phyloP scores from a whole-genome alignment of 2,888 invertebrate genomes.

The Acleris holmiana region DNA sequence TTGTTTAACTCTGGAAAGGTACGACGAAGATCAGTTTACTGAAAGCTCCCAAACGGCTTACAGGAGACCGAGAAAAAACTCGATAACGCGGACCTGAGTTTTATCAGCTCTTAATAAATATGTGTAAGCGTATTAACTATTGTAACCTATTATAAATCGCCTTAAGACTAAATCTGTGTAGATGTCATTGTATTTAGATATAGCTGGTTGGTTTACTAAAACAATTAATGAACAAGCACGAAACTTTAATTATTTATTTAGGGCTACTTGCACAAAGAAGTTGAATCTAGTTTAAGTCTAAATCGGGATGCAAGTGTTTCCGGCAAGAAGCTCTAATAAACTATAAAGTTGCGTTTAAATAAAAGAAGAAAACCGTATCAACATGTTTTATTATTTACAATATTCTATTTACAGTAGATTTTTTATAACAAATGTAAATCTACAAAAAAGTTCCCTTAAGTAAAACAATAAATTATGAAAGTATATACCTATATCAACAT shows the following conservation, averaged over 20 bases:
- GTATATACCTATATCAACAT: too few relatives aligned
- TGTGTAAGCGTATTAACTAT: too few relatives aligned
- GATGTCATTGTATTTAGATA: too few relatives aligned
- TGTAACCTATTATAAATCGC: too few relatives aligned
- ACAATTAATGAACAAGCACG: neutral
- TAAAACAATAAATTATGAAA: conserved; percentile 26
- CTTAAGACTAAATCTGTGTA: too few relatives aligned
- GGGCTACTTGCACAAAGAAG: neutral
- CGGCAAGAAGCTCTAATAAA: too few relatives aligned
- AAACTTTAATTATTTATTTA: neutral
- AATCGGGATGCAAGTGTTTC: too few relatives aligned
- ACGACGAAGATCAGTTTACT: conserved; percentile 67
- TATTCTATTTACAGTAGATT: neutral
- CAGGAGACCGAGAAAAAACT: conserved; percentile 59
- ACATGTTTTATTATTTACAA: conserved; percentile 28
- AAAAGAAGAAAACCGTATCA: conserved; percentile 19
- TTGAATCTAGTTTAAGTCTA: too few relatives aligned
- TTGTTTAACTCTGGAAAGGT: conserved; percentile 70
- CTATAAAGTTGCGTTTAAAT: conserved; percentile 29
- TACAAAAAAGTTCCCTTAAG: conserved; percentile 10
- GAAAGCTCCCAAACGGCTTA: conserved; percentile 56
- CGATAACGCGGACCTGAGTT: conserved; percentile 8
- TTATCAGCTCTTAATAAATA: too few relatives aligned
- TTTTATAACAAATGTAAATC: conserved; percentile 12
- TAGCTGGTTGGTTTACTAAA: too few relatives aligned